Evolutionary conservation across 37 sponge, comb jelly and placozoan species (phyloP).

Genomic region (Beroe forskalii): DNA sequence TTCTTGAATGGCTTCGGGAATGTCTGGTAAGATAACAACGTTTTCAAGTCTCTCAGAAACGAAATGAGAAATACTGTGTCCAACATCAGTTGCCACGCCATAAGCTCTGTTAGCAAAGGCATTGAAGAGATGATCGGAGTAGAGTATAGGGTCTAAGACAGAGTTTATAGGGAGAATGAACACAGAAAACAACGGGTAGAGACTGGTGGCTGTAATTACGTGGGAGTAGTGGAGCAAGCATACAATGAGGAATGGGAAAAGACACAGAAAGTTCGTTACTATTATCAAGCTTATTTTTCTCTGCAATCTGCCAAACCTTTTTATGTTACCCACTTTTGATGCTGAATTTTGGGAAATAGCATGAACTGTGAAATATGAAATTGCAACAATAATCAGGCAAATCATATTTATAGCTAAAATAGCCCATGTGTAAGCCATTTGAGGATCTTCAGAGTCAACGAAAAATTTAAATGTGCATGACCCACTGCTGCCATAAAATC

Average conservation of each 20-base stretch:
- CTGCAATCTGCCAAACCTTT: slow-evolving; percentile 37
- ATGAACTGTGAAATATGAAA: slow-evolving; percentile 23
- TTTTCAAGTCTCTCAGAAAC: background rate
- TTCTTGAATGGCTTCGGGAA: background rate
- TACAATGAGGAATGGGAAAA: background rate
- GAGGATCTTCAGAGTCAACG: slow-evolving; percentile 47
- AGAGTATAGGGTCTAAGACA: slow-evolving; percentile 3
- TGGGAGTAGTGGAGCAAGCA: slow-evolving; percentile 52
- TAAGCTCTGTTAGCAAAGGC: background rate
- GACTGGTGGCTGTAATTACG: background rate
- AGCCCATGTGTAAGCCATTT: slow-evolving; percentile 10
- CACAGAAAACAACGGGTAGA: background rate
- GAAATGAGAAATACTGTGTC: background rate
- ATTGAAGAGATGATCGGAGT: slow-evolving; percentile 4
- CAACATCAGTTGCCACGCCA: background rate
- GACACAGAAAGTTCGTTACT: slow-evolving; percentile 27
- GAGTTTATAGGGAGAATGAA: slow-evolving; percentile 56
- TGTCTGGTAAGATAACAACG: background rate
- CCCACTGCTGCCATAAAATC: slow-evolving; percentile 64
- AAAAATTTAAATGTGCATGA: slow-evolving; percentile 54
- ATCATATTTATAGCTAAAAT: background rate
- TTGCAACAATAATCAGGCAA: slow-evolving; percentile 37
- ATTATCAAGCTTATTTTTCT: slow-evolving; percentile 45
- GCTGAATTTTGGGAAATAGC: slow-evolving; percentile 1
- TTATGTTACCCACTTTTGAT: background rate